Percentiles rank a stretch among this genome's conserved stretches.
These are phyloP conservation scores for Caerostris extrusa DNA, from an alignment of 1,140 invertebrate species.

Conservation along the genomic window DNA sequence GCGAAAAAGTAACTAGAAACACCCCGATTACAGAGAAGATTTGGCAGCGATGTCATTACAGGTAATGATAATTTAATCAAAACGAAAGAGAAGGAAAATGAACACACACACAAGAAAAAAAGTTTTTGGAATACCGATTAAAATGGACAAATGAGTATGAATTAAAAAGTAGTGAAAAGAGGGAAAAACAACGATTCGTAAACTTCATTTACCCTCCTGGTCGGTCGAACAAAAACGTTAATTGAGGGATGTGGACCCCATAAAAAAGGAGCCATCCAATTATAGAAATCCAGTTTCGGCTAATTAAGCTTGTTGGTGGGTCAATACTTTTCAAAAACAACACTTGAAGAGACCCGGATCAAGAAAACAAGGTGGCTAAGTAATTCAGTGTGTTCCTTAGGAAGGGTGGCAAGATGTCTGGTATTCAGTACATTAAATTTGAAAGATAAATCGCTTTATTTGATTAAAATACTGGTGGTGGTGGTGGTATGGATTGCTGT, in stretches of 20 bases:
- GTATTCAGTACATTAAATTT: not conserved
- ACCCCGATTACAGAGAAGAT: not conserved
- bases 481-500: not conserved
- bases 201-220: not conserved
- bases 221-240: not conserved
- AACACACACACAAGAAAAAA: slow-evolving; percentile 11
- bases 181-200: not conserved
- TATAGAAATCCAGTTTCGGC: slow-evolving; percentile 23
- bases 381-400: too few relatives aligned
- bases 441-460: not conserved
- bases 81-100: not conserved
- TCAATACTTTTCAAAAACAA: not conserved
- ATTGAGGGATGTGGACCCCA: not conserved
- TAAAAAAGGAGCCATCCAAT: slow-evolving; percentile 37
- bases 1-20: not conserved
- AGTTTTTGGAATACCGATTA: not conserved
- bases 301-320: slow-evolving; percentile 24
- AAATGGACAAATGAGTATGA: slow-evolving; percentile 28
- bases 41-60: not conserved
- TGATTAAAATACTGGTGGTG: not conserved
- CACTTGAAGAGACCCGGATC: not conserved
- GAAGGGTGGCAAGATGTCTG: not conserved
- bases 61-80: slow-evolving; percentile 50
- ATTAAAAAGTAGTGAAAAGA: slow-evolving; percentile 43
- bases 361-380: not conserved